Conservation (phyloP, 2,888 invertebrate species). For the Malthinus flaveolus region DNA sequence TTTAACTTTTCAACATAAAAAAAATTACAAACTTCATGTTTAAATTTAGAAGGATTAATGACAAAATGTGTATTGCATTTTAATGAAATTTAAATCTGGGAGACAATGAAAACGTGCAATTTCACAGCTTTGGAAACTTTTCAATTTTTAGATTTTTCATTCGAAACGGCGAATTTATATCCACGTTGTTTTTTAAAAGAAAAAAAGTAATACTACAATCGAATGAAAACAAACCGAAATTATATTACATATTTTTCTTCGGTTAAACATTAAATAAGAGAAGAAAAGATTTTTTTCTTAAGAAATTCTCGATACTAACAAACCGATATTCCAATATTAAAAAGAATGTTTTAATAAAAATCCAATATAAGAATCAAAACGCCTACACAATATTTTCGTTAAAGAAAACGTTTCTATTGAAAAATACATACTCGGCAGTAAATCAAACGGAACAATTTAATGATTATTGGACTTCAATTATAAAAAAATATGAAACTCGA, state of each 20-base stretch:
- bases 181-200: too few relatives aligned
- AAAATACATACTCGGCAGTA: conserved; percentile 30
- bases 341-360: too few relatives aligned
- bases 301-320: too few relatives aligned
- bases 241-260: too few relatives aligned
- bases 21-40: background rate
- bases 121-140: background rate
- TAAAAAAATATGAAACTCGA: conserved; percentile 41
- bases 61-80: background rate
- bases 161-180: too few relatives aligned
- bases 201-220: too few relatives aligned
- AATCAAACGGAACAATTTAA: conserved; percentile 46
- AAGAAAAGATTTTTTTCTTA: too few relatives aligned
- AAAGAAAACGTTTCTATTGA: conserved; percentile 10
- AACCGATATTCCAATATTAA: too few relatives aligned
- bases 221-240: too few relatives aligned
- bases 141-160: too few relatives aligned
- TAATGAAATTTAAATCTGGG: conserved; percentile 2
- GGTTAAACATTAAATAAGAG: too few relatives aligned
- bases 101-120: background rate
- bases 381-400: conserved; percentile 7
- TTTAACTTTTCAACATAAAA: background rate
- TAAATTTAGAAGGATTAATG: conserved; percentile 3
- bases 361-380: conserved; percentile 2
- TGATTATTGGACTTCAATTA: conserved; percentile 41